phyloP scores from a whole-genome alignment of 2,888 invertebrate species.

The Apodemia zela region DNA sequence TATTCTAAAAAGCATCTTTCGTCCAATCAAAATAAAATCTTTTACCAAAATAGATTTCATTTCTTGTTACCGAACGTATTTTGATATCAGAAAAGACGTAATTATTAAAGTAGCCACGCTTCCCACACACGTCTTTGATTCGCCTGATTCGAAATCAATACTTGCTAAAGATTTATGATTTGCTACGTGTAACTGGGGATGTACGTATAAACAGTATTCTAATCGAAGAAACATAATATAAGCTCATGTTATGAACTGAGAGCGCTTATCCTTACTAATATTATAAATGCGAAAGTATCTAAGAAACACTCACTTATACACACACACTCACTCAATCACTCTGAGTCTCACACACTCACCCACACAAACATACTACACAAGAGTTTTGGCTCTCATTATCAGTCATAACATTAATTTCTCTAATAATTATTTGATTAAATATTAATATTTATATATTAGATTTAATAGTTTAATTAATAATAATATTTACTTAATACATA shows the following conservation, averaged over 20 bases:
- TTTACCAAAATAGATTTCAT: not conserved
- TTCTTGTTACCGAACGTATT: not conserved
- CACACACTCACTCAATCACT: no score
- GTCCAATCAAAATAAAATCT: not conserved
- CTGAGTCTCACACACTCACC: no score
- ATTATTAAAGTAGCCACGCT: slow-evolving; percentile 6
- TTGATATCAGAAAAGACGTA: not conserved
- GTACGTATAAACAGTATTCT: not conserved
- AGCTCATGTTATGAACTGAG: not conserved
- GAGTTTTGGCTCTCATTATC: no score
- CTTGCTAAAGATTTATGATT: slow-evolving; percentile 14
- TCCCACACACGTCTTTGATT: not conserved
- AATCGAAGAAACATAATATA: not conserved
- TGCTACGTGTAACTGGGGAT: slow-evolving; percentile 7
- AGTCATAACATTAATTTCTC: no score
- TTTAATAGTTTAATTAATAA: no score
- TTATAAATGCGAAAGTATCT: no score
- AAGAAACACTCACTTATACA: no score
- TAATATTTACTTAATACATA: no score
- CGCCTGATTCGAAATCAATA: slow-evolving; percentile 13
- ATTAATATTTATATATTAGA: no score
- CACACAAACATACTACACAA: no score
- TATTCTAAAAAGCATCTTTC: not conserved
- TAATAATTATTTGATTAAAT: no score
- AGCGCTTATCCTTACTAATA: not conserved